Base-by-base conservation (phyloP, 2,888 invertebrate genomes). In the Ypsolopha scabrella region DNA sequence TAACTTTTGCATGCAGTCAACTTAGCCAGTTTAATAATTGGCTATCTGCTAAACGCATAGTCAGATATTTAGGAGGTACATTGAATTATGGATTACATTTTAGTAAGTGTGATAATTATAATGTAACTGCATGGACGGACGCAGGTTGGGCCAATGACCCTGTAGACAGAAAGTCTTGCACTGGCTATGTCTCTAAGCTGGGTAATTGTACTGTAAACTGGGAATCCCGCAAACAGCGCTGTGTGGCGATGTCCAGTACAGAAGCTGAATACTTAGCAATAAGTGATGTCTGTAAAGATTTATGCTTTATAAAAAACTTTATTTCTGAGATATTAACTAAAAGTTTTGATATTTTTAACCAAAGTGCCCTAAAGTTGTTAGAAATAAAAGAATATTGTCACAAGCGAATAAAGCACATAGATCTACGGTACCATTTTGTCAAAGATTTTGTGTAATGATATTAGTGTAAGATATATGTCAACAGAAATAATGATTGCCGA, bases 211-310 rank as follows among this genome's bases (percentile, higher is more conserved):
- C 34, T 1, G 46, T 61, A 10, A 48, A 44, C 11, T 60, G 58
- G 58, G 58, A 60, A 45, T 43, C 53, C 7, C 39, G 55, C 0
- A 62, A 60, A 33, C 60, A 60, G 33, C 11, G 43, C 11, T 52
- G 44, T 43, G 54, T 55, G 0, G 58, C 58, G 1, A 14, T 58
- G 0, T 57, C 56, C 1, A 59, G 58, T 34, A 59, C 58, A 1
- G 60, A 62, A 8, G 57, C 59, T 6, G 60, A 59, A 46, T 62
- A 59, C 47, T 9, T 58, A 10, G 55, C 53, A 2, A 49, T 60
- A 6, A 41, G 48, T 38, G 57, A 58, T 46, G 51, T 39, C 10
- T 55, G 52, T n/a, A n/a, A n/a, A n/a, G n/a, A n/a, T n/a, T n/a
- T n/a, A n/a, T n/a, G n/a, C n/a, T n/a, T n/a, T n/a, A n/a, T n/a